These are phyloP conservation scores for Acromyrmex echinatior DNA, from an alignment of 1,140 invertebrate genomes.

Conservation along the genomic window DNA sequence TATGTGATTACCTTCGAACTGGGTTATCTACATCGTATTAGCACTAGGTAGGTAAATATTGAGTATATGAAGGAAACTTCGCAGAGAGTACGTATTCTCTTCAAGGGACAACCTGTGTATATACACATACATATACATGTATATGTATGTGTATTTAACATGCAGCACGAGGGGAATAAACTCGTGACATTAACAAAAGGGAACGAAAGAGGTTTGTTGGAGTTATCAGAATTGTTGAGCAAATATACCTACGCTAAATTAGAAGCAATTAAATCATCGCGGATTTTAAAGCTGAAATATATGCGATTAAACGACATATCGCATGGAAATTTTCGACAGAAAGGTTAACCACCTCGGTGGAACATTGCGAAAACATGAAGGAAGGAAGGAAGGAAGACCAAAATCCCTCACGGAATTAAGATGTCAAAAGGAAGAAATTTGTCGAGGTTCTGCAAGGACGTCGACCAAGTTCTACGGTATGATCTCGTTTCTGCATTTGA, in stretches of 20 bases:
- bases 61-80: slow-evolving; percentile 27
- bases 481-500: background rate
- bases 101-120: background rate
- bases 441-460: background rate
- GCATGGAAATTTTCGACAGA: slow-evolving; percentile 1
- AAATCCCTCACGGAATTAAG: slow-evolving; percentile 9
- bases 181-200: background rate
- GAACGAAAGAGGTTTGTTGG: background rate
- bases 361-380: background rate
- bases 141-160: background rate
- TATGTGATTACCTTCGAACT: slow-evolving; percentile 22
- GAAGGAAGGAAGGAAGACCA: background rate
- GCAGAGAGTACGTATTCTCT: background rate
- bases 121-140: background rate
- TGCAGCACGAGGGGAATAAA: background rate
- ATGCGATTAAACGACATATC: background rate
- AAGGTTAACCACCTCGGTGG: background rate
- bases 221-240: slow-evolving; percentile 38
- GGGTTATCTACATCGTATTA: slow-evolving; percentile 40
- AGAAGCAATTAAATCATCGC: background rate
- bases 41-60: slow-evolving; percentile 26
- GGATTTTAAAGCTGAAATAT: background rate
- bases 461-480: background rate
- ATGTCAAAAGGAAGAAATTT: slow-evolving; percentile 37
- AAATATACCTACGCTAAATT: slow-evolving; percentile 19